Conservation (phyloP, 2,797 vertebrate species). For the Gallinago solitaria region DNA sequence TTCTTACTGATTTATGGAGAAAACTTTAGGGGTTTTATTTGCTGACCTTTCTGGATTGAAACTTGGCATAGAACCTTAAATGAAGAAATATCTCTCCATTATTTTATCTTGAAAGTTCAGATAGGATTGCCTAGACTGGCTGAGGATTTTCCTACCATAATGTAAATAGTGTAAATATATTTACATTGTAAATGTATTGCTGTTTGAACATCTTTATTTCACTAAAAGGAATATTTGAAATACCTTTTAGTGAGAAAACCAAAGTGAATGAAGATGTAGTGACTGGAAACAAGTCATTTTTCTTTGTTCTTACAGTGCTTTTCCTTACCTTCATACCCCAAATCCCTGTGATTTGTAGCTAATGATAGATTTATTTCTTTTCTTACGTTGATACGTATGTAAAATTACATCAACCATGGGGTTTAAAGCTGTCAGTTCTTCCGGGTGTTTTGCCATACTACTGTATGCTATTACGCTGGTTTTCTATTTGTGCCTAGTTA, state of each 20-base stretch:
- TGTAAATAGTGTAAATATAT: background rate
- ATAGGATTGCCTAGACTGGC: background rate
- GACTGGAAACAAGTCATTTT: background rate
- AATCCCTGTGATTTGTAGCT: background rate
- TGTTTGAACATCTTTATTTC: constrained; percentile 2
- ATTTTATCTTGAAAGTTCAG: background rate
- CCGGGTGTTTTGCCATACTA: background rate
- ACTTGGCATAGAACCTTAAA: background rate
- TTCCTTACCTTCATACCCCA: background rate
- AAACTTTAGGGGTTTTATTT: background rate
- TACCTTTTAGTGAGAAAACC: constrained; percentile 7
- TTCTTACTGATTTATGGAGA: background rate
- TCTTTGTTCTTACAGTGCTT: background rate
- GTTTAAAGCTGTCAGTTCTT: constrained; percentile 2
- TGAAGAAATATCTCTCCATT: background rate
- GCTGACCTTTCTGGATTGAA: background rate
- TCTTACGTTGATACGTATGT: background rate
- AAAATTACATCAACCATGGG: background rate
- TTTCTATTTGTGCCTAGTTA: background rate
- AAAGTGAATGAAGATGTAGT: background rate
- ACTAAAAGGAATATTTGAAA: background rate
- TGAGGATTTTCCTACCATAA: background rate
- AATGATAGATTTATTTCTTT: background rate
- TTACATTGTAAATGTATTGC: background rate
- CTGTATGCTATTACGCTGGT: background rate